Conservation (phyloP, 2,113 vertebrate species). For the Cyphomyrus plagiostoma region DNA sequence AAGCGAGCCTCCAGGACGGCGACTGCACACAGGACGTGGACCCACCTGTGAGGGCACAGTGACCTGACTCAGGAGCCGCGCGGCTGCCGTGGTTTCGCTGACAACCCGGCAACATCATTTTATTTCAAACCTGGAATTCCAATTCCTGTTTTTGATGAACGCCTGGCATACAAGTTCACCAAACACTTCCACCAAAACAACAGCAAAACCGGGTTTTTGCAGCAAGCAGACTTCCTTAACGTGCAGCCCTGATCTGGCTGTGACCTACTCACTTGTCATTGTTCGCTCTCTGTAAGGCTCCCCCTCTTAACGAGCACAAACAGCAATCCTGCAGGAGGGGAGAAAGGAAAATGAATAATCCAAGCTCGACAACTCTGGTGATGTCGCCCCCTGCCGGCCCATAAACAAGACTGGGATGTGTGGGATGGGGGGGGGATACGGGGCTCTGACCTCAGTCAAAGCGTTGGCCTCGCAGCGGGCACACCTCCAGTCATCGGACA, state of each 20-base stretch:
- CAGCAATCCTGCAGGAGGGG: constrained; percentile 78
- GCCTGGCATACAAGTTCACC: background rate
- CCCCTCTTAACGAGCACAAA: constrained; percentile 87
- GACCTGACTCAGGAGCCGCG: background rate
- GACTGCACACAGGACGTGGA: constrained; percentile 93
- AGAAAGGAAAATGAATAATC: background rate
- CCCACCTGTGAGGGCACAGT: constrained; percentile 68
- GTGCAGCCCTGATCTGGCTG: background rate
- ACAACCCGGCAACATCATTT: background rate
- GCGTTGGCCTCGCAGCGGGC: constrained; percentile 84
- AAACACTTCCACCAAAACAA: background rate
- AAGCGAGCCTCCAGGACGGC: constrained; percentile 92
- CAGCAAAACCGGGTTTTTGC: background rate
- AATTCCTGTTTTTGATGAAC: background rate
- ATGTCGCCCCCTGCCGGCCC: constrained; percentile 10
- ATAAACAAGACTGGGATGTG: background rate
- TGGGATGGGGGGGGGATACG: background rate
- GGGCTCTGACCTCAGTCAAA: constrained; percentile 74
- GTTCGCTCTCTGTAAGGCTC: constrained; percentile 90
- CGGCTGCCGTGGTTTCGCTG: background rate
- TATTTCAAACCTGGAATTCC: background rate
- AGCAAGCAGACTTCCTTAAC: background rate
- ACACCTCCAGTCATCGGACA: constrained; percentile 79
- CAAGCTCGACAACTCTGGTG: background rate
- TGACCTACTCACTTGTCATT: constrained; percentile 78